These are phyloP conservation scores for Cyprinodon diabolis DNA, from an alignment of 2,797 vertebrate species.

Conservation along the genomic window DNA sequence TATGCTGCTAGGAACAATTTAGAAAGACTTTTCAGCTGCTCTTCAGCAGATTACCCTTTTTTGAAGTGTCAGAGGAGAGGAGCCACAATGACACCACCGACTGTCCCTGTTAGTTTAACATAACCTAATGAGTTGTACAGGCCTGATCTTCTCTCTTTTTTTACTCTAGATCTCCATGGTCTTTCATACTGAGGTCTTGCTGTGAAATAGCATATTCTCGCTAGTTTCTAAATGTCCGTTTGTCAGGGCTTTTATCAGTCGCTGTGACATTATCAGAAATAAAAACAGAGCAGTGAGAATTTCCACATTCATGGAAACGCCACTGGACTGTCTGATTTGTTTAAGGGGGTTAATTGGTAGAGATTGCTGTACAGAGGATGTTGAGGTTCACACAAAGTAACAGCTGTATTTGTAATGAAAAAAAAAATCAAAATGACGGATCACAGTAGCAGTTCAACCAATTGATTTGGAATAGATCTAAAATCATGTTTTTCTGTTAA, in stretches of 20 bases:
- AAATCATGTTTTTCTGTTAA: too few relatives aligned
- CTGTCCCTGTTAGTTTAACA: constrained; percentile 3
- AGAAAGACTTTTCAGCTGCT: background rate
- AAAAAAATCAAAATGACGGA: too few relatives aligned
- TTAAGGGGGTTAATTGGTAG: too few relatives aligned
- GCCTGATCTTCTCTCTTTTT: background rate
- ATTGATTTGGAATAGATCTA: too few relatives aligned
- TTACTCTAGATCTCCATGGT: constrained; percentile 7
- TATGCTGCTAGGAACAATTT: background rate
- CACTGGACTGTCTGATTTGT: background rate
- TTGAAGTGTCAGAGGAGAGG: constrained; percentile 3
- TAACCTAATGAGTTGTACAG: constrained; percentile 2
- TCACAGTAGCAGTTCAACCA: too few relatives aligned
- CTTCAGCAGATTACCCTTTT: constrained; percentile 4
- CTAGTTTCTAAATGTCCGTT: constrained; percentile 7
- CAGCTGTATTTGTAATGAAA: too few relatives aligned
- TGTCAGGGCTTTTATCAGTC: background rate
- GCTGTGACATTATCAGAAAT: constrained; percentile 2
- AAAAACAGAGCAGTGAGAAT: too few relatives aligned
- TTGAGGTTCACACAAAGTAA: too few relatives aligned
- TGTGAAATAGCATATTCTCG: constrained; percentile 9
- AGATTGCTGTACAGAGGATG: background rate
- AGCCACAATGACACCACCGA: constrained; percentile 13
- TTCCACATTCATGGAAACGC: background rate
- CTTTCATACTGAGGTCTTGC: constrained; percentile 52